Evolutionary conservation across 2,888 invertebrate genomes (phyloP).

Genomic region (Patella caerulea): DNA sequence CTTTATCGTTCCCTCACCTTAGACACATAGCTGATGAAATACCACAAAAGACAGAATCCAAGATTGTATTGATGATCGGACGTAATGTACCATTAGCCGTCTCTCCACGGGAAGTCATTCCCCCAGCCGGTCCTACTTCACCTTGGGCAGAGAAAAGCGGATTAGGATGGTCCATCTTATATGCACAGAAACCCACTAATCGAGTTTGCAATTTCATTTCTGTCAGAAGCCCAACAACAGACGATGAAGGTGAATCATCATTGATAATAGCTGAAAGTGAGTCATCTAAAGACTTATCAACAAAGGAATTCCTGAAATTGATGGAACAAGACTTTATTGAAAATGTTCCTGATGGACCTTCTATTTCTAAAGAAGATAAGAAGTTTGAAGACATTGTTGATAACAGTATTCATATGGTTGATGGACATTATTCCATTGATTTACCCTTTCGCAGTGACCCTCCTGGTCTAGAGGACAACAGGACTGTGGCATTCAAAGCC

Average conservation of each 20-base stretch:
- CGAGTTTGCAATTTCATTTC: not conserved
- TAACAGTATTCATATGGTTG: not conserved
- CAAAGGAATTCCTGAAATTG: not conserved
- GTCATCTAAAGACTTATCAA: not conserved
- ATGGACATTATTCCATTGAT: not conserved
- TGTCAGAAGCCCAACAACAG: not conserved
- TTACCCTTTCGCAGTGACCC: not conserved
- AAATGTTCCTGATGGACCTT: not conserved
- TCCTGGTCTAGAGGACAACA: not conserved
- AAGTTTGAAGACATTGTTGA: not conserved
- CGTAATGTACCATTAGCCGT: not conserved
- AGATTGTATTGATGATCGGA: not conserved
- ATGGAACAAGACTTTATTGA: not conserved
- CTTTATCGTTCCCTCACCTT: not conserved
- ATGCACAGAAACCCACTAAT: not conserved
- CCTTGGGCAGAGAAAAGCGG: not conserved
- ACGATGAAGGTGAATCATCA: not conserved
- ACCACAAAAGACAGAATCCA: not conserved
- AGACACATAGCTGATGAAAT: not conserved
- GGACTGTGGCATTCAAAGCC: not conserved
- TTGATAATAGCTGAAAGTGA: not conserved
- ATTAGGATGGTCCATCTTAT: not conserved
- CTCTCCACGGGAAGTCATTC: not conserved
- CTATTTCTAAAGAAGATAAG: not conserved
- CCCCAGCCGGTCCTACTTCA: not conserved